Evolutionary conservation across 2,113 vertebrate genomes (phyloP).

Genomic region (Porphyrio hochstetteri): DNA sequence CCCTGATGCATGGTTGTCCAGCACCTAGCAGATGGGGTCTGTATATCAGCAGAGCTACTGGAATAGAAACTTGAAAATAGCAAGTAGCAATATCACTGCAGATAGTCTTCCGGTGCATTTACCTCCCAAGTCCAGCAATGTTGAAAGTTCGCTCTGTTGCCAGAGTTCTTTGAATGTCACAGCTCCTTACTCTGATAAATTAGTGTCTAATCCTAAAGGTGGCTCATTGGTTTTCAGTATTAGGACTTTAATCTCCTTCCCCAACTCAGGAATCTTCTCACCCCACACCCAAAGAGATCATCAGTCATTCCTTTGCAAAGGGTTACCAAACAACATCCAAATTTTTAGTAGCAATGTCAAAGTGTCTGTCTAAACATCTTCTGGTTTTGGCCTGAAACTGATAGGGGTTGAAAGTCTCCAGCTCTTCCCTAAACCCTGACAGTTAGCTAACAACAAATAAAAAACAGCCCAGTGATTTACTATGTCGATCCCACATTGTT

Average conservation of each 20-base stretch:
- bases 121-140: neutral
- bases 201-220: conserved; percentile 38
- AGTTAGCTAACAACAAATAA: conserved; percentile 75
- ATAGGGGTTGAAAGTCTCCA: conserved; percentile 62
- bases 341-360: conserved; percentile 67
- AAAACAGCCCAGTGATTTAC: conserved; percentile 76
- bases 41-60: neutral
- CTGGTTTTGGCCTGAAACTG: conserved; percentile 35
- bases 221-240: neutral
- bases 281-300: conserved; percentile 19
- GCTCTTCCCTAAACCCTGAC: conserved; percentile 69
- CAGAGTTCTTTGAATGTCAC: conserved; percentile 13
- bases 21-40: neutral
- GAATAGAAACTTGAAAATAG: neutral
- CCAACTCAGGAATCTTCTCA: conserved; percentile 54
- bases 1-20: neutral
- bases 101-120: fast-evolving
- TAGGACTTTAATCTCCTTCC: conserved; percentile 56
- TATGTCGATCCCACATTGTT: conserved; percentile 57
- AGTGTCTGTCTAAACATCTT: conserved; percentile 57
- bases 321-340: conserved; percentile 56
- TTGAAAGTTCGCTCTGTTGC: conserved; percentile 16
- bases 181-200: conserved; percentile 43
- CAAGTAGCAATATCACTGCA: neutral
- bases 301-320: conserved; percentile 45